Evolutionary conservation across 2,113 vertebrate genomes (phyloP).

Genomic region (Psettodes erumei): DNA sequence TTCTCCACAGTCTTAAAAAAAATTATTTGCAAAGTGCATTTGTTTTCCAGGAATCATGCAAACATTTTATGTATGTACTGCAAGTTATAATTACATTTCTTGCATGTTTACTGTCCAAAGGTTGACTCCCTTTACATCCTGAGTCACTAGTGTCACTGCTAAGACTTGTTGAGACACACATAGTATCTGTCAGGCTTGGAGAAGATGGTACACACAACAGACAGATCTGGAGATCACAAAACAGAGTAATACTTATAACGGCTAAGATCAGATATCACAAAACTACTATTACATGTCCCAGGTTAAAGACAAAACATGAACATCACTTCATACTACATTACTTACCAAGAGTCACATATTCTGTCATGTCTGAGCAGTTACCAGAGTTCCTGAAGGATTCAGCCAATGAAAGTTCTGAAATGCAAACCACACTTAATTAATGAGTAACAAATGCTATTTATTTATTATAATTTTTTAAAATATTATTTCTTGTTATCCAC

Average conservation of each 20-base stretch:
- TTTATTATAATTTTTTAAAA: neutral
- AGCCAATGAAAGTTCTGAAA: neutral
- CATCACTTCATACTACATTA: too few relatives aligned
- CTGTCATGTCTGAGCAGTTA: constrained; percentile 1
- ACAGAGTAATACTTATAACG: neutral
- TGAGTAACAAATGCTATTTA: neutral
- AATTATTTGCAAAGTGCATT: neutral
- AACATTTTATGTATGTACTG: neutral
- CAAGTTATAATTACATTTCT: constrained; percentile 1
- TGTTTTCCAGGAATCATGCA: constrained; percentile 5
- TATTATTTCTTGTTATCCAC: neutral
- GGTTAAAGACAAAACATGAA: too few relatives aligned
- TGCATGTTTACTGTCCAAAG: neutral
- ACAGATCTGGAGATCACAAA: neutral
- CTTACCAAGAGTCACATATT: neutral
- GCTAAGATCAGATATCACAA: neutral
- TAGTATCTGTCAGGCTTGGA: neutral
- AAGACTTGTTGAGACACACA: neutral
- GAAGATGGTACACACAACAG: neutral
- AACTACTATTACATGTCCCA: neutral
- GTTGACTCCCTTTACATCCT: neutral
- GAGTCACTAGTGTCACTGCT: constrained; percentile 6
- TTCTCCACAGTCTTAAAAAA: constrained; percentile 2
- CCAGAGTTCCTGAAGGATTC: neutral
- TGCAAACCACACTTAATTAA: neutral